A percentile compares a stretch with the other conserved stretches of the same genome.
phyloP scores from a whole-genome alignment of 2,797 vertebrate genomes.

The Peromyscus aztecus region DNA sequence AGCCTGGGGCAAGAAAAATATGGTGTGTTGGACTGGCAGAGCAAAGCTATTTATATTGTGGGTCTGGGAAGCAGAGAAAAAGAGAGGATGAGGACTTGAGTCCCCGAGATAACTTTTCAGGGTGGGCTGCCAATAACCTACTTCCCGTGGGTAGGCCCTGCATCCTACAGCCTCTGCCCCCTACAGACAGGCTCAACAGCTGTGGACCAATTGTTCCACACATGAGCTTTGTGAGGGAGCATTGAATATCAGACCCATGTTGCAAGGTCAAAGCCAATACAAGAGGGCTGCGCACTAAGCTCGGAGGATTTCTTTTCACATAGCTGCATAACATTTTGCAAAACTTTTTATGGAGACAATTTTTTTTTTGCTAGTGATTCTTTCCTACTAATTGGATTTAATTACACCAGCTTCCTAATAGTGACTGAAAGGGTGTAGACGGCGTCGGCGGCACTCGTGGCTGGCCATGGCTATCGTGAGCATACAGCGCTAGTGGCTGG shows the following conservation, averaged over 20 bases:
- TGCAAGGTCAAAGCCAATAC: neutral
- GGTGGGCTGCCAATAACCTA: no score
- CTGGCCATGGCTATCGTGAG: no score
- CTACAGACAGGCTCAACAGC: neutral
- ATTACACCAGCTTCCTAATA: neutral
- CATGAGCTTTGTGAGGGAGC: neutral
- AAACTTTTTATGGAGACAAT: conserved; percentile 2
- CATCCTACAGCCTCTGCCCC: neutral
- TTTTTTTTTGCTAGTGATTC: conserved; percentile 34
- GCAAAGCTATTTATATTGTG: neutral
- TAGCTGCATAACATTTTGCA: neutral
- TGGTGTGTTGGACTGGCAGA: neutral
- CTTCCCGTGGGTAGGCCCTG: neutral
- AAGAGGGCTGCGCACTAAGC: neutral
- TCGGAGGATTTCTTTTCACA: neutral
- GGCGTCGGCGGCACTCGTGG: no score
- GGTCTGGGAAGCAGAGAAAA: neutral
- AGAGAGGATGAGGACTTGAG: neutral
- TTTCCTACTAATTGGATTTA: conserved; percentile 31
- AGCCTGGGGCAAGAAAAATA: neutral
- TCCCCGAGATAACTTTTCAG: neutral
- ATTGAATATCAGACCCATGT: neutral
- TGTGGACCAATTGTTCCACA: neutral
- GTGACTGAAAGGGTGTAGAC: neutral
- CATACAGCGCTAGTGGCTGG: no score